Evolutionary conservation across 2,888 invertebrate species (phyloP), one percentile per base, ranked within the genome.

Genomic region (Marronus borbonicus): DNA sequence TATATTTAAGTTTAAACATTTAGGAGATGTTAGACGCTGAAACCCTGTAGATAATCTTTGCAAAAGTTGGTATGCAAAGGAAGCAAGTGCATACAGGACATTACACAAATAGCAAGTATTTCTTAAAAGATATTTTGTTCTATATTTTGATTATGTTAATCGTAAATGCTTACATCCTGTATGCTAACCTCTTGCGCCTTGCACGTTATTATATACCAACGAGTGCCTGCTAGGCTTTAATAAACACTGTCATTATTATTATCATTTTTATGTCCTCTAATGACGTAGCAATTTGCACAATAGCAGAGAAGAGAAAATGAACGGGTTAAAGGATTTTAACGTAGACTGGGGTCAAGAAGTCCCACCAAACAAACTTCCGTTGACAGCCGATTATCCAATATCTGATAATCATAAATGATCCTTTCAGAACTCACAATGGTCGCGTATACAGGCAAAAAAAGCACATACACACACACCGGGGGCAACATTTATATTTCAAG

Each of bases 331-430:
- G 62, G 66, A 65, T 66, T 64, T 76, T 65, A 76, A 24, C 31
- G 55, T 36, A 31, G 24, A 65, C 66, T 55, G 76, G 50, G 72
- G 72, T 72, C 72, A 60, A 72, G 69, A 69, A 69, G 72, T 60
- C 70, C 20, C 31, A 36, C 17, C 58, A 55, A 72, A 17, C 72
- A 72, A 72, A 55, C 55, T 72, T 72, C 12, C 28, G 39, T 12
- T 17, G 72, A 72, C 72, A 72, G 36, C 58, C 72, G 55, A 72
- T 72, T 72, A 60, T 58, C 72, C 60, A 72, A 72, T 58, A 72
- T 72, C 52, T 58, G 58, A 58, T 72, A 58, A 72, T 72, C 60
- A 72, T 72, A 72, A 72, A 72, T 60, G 72, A 72, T 58, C 72
- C 60, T 12, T 72, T 72, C 50, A 72, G 12, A 36, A 72, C 58